Conservation (phyloP, 2,113 vertebrate genomes). For the Antennarius striatus region DNA sequence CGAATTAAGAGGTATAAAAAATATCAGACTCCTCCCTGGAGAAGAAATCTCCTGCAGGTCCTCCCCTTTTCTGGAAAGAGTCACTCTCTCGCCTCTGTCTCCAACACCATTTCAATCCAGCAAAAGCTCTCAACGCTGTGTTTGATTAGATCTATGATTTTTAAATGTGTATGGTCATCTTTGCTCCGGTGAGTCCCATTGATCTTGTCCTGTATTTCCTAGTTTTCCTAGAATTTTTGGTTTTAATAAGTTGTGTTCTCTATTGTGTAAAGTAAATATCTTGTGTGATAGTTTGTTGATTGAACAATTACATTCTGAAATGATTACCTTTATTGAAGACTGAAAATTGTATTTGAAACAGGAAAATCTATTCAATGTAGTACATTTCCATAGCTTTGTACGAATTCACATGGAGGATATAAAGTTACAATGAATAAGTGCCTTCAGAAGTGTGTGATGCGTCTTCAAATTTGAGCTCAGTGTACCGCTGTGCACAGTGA, state of each 20-base stretch:
- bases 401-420: neutral
- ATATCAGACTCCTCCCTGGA: constrained; percentile 53
- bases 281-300: neutral
- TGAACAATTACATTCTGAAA: neutral
- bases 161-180: constrained; percentile 83
- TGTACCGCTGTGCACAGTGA: constrained; percentile 61
- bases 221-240: neutral
- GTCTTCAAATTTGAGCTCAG: constrained; percentile 12
- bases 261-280: neutral
- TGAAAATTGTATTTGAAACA: neutral
- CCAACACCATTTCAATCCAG: constrained; percentile 37
- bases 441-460: constrained; percentile 2
- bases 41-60: constrained; percentile 32
- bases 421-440: neutral
- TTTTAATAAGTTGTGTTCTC: neutral
- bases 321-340: neutral
- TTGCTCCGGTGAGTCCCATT: constrained; percentile 76
- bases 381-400: too few relatives aligned
- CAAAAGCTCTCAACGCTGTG: constrained; percentile 37
- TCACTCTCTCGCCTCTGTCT: constrained; percentile 23
- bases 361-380: neutral
- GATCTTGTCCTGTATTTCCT: neutral
- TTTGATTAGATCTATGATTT: constrained; percentile 50
- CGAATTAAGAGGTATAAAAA: constrained; percentile 1
- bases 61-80: constrained; percentile 42